Percentiles rank a stretch among this genome's conserved stretches.
Conservation (phyloP, 2,797 vertebrate species). For the Manis pentadactyla region DNA sequence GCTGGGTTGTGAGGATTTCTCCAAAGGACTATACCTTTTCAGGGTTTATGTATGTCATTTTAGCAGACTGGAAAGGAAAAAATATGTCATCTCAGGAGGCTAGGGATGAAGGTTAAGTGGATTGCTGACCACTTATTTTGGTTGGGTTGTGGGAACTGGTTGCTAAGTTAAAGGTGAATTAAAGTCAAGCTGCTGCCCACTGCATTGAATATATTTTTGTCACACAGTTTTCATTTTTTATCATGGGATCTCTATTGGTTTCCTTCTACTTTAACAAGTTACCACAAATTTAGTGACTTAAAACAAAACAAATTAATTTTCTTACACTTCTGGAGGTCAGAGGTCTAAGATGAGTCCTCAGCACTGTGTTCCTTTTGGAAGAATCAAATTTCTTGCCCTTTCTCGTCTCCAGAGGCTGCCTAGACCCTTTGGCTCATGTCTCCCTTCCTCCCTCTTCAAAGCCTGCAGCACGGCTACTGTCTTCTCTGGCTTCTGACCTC, state of each 20-base stretch:
- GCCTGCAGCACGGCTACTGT: neutral
- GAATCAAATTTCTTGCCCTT: conserved; percentile 16
- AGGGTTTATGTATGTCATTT: conserved; percentile 20
- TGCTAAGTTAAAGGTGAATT: conserved; percentile 19
- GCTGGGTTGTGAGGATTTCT: neutral
- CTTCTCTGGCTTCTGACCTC: neutral
- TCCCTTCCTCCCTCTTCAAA: neutral
- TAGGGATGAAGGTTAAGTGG: neutral
- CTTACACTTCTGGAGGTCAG: neutral
- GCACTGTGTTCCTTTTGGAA: neutral
- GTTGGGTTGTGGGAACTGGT: neutral
- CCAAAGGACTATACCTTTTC: neutral
- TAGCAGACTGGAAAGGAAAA: neutral
- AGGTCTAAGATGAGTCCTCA: neutral
- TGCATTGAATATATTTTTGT: conserved; percentile 36
- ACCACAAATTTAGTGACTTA: neutral
- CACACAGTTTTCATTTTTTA: conserved; percentile 53
- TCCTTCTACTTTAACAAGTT: conserved; percentile 25
- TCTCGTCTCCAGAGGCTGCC: neutral
- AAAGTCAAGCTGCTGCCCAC: neutral
- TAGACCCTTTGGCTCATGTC: neutral
- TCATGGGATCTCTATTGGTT: neutral
- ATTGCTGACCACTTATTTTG: conserved; percentile 50
- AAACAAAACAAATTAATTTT: conserved; percentile 32
- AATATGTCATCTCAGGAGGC: neutral